Conservation (phyloP, 2,113 vertebrate genomes). For the Rattus rattus region DNA sequence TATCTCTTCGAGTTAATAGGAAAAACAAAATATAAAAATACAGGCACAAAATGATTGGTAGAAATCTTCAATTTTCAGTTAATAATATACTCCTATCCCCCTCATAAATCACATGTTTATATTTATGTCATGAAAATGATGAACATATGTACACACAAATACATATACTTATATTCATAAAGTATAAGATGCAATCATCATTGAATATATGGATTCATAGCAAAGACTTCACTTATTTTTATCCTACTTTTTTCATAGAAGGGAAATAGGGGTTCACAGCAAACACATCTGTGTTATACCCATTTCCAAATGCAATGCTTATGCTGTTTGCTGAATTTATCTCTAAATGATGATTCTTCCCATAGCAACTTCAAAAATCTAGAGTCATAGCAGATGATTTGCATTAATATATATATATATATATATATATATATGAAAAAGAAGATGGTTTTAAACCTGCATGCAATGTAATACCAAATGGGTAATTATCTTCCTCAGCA, state of each 20-base stretch:
- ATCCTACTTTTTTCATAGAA: not conserved
- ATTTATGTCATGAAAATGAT: not conserved
- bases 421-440: not conserved
- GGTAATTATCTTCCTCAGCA: constrained; percentile 52
- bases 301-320: not conserved
- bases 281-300: constrained; percentile 43
- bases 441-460: not conserved
- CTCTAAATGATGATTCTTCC: constrained; percentile 22
- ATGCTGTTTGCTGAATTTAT: not conserved
- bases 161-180: not conserved
- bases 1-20: not conserved
- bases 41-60: not conserved
- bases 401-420: not conserved
- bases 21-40: not conserved
- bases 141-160: not conserved
- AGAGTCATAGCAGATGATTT: constrained; percentile 2
- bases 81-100: not conserved
- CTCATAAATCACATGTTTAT: not conserved
- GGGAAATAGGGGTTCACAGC: not conserved
- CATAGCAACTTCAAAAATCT: not conserved
- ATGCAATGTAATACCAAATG: constrained; percentile 56
- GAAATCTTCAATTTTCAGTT: not conserved
- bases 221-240: not conserved
- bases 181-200: not conserved
- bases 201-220: not conserved